Percentiles rank a stretch among this genome's conserved stretches.
phyloP scores from a whole-genome alignment of 1,140 invertebrate species.

The Drusus annulatus region DNA sequence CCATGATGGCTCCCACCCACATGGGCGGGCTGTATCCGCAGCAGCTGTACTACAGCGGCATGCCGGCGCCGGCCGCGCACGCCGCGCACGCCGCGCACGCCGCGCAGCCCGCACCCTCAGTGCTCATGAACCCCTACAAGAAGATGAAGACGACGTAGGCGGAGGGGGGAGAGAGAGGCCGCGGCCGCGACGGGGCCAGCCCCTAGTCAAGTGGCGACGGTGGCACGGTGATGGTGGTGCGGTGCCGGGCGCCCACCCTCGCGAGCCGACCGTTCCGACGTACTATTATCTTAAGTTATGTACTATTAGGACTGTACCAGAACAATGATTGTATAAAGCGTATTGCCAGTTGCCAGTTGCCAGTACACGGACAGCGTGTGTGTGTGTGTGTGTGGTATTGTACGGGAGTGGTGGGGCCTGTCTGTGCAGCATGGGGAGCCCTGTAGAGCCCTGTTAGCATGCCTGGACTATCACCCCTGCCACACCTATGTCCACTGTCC shows the following conservation, averaged over 20 bases:
- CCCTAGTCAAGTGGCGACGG: slow-evolving; percentile 44
- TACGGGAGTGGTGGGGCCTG: slow-evolving; percentile 60
- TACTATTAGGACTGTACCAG: too few species aligned
- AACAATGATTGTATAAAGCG: too few species aligned
- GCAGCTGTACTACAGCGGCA: slow-evolving; percentile 74
- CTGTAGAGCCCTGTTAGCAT: slow-evolving; percentile 63
- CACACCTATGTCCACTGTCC: neutral
- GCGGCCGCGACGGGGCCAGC: slow-evolving; percentile 8
- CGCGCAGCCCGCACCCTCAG: slow-evolving; percentile 71
- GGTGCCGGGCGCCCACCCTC: neutral
- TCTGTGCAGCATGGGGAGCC: slow-evolving; percentile 64
- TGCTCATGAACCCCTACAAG: slow-evolving; percentile 85
- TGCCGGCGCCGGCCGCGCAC: slow-evolving; percentile 71
- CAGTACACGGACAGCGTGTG: neutral
- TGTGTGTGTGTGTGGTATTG: slow-evolving; percentile 6
- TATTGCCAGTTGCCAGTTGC: too few species aligned
- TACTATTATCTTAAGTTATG: too few species aligned
- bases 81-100: slow-evolving; percentile 67
- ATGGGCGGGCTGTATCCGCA: slow-evolving; percentile 69
- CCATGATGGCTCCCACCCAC: slow-evolving; percentile 61
- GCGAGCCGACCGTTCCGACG: neutral
- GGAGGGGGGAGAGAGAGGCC: neutral
- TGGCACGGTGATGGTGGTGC: slow-evolving; percentile 22
- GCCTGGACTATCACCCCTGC: slow-evolving; percentile 18
- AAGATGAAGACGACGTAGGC: slow-evolving; percentile 89